A percentile compares a stretch with the other conserved stretches of the same genome.
These are phyloP conservation scores for Erpetoichthys calabaricus DNA, from an alignment of 2,797 vertebrate genomes.

Conservation along the genomic window DNA sequence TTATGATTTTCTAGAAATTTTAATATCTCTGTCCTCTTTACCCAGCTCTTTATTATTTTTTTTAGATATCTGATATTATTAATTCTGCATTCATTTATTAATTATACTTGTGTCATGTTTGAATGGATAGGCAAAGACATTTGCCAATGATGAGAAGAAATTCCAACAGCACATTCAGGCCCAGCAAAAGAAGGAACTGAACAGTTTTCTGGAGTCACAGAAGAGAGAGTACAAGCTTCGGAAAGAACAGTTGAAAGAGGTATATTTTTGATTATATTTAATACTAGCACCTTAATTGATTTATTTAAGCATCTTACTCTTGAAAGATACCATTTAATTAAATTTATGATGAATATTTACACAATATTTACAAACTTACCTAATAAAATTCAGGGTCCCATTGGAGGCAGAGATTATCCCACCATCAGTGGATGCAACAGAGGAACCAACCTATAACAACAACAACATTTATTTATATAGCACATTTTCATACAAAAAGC, in stretches of 20 bases:
- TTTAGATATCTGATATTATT: not conserved
- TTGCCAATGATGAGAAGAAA: constrained; percentile 93
- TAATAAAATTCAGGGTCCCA: no score
- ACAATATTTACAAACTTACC: no score
- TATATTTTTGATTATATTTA: constrained; percentile 16
- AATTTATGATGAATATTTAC: no score
- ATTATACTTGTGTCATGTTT: no score
- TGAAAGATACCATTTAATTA: no score
- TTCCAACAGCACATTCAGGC: constrained; percentile 96
- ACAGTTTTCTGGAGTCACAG: constrained; percentile 87
- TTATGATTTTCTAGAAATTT: constrained; percentile 10
- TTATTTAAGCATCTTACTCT: no score
- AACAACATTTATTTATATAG: no score
- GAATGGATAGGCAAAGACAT: constrained; percentile 69
- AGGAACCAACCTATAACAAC: no score
- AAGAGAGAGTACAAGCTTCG: constrained; percentile 95
- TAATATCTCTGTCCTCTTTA: constrained; percentile 5
- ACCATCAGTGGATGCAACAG: no score
- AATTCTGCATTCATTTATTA: no score
- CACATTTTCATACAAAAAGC: no score
- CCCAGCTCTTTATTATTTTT: constrained; percentile 18
- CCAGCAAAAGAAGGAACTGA: constrained; percentile 95
- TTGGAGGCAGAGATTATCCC: no score
- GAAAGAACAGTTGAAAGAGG: constrained; percentile 97
- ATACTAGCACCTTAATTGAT: not conserved